Base-by-base conservation (phyloP, 2,888 invertebrate species). In the Torymus auratus region DNA sequence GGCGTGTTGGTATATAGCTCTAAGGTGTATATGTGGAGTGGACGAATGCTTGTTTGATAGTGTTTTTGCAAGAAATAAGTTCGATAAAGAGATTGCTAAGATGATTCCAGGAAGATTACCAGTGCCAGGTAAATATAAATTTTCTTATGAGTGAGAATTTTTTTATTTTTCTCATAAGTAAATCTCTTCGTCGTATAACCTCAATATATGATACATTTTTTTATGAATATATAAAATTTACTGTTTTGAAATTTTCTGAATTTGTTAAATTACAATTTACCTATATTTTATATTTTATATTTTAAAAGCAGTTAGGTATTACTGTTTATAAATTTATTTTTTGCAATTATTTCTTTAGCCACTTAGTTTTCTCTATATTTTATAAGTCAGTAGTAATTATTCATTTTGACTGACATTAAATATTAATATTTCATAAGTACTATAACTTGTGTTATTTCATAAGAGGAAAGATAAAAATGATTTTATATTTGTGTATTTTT, bases 31-130 rank as follows among this genome's bases (percentile, higher is more conserved):
- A 10, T n/a, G 23, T 28, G 56, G 2, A 20, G 20, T 20, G 20
- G 20, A 28, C 14, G 13, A 2, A 28, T 10, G n/a, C 11, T 5
- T 14, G 52, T 15, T 58, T 70, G 13, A 56, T 10, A 28, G 17
- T 55, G 13, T 20, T 74, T 62, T 68, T 55, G 14, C 23, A 5
- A 41, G 41, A 56, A 50, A 69, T 55, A 67, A 58, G 28, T 71
- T 71, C 13, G 3, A 58, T 17, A 52, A 12, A 14, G 41, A 7
- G 41, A 15, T 10, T 0, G 28, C 4, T 11, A 85, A 84, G 61
- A 88, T 89, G 88, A 86, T 88, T 85, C 84, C 88, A 7, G 88
- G 87, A 56, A 85, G 88, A 76, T 81, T 87, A 53, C 83, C 86
- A 11, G 86, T 87, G 61, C 84, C 88, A 83, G 88, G 88, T 88